Conservation (phyloP, 2,888 invertebrate species). For the Idaea dimidiata region DNA sequence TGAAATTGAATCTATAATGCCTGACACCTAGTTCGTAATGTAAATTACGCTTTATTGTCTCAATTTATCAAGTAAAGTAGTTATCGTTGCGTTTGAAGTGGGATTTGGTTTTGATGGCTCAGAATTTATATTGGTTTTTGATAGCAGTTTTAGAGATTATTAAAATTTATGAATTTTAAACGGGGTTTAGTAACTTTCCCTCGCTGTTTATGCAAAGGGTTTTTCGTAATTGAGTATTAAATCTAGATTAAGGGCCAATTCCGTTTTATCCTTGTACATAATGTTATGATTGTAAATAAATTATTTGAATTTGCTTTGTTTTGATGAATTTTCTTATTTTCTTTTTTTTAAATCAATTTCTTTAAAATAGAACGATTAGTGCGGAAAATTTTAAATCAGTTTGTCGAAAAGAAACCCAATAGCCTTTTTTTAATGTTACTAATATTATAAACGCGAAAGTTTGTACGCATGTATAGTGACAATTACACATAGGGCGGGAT, state of each 20-base stretch:
- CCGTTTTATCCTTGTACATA: not conserved
- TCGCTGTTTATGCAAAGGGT: conserved; percentile 1
- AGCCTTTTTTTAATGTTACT: no score
- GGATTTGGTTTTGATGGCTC: conserved; percentile 19
- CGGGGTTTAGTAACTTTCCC: conserved; percentile 8
- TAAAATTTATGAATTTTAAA: conserved; percentile 4
- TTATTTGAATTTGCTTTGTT: not conserved
- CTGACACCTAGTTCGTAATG: no score
- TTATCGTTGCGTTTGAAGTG: conserved; percentile 20
- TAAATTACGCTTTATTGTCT: not conserved
- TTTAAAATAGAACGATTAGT: no score
- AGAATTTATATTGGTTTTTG: conserved; percentile 16
- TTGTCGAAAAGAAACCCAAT: no score
- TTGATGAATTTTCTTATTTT: not conserved
- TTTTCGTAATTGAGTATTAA: conserved; percentile 2
- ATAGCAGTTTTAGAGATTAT: conserved; percentile 8
- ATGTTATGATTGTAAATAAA: not conserved
- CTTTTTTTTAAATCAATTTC: not conserved
- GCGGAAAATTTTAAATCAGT: no score
- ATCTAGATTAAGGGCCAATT: not conserved
- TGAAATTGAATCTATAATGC: no score
- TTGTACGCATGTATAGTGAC: no score
- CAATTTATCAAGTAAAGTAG: not conserved
- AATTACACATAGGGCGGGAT: no score
- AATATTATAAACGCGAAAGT: no score